Evolutionary conservation across 2,113 vertebrate species (phyloP).

Genomic region (Loxodonta africana): DNA sequence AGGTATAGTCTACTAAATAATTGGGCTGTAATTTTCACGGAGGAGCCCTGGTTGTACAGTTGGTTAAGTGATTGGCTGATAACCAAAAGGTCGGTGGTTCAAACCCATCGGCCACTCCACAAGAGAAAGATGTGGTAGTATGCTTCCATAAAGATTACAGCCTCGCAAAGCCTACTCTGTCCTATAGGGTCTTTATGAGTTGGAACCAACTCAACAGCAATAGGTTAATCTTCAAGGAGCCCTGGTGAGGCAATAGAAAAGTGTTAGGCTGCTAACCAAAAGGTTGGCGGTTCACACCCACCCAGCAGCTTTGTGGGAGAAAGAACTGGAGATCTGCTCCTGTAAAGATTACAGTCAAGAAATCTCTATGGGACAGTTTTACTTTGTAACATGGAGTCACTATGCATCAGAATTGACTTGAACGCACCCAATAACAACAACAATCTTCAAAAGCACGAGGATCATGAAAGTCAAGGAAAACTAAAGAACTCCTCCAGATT

Average conservation of each 20-base stretch:
- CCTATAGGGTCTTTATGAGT: no score
- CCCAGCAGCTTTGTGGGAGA: background rate
- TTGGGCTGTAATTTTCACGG: background rate
- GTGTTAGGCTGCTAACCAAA: no score
- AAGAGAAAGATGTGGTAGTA: no score
- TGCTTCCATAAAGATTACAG: no score
- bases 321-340: background rate
- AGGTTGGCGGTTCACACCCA: background rate
- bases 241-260: no score
- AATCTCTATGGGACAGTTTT: background rate
- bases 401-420: no score
- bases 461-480: background rate
- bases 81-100: background rate
- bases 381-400: background rate
- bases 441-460: background rate
- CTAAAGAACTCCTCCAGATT: background rate
- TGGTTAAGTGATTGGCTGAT: background rate
- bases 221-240: no score
- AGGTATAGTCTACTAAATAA: background rate
- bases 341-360: background rate
- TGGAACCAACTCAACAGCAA: no score
- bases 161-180: no score
- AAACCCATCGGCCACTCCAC: background rate
- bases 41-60: no score
- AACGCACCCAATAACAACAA: background rate